A percentile compares a stretch with the other conserved stretches of the same genome.
Evolutionary conservation across 2,113 vertebrate genomes (phyloP).

Genomic region (Alethe diademata): DNA sequence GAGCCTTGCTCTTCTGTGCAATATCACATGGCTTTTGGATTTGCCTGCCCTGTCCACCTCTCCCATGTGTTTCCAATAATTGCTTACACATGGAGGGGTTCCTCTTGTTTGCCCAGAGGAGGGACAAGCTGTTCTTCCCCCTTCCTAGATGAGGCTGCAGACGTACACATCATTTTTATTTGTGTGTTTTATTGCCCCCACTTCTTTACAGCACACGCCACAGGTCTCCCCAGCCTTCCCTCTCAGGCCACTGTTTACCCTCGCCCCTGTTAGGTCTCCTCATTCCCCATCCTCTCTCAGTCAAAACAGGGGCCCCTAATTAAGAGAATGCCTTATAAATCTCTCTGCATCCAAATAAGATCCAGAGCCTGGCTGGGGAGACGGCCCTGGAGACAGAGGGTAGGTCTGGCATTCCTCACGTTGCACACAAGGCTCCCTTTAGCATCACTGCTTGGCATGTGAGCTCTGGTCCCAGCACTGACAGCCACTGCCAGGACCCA

Average conservation of each 20-base stretch:
- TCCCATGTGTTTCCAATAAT: slow-evolving; percentile 63
- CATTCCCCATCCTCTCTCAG: not conserved
- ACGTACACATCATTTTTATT: slow-evolving; percentile 49
- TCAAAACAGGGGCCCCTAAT: slow-evolving; percentile 33
- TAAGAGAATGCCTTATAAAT: slow-evolving; percentile 61
- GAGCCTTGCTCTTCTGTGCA: slow-evolving; percentile 9
- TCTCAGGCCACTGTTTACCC: not conserved
- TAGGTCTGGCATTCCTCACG: slow-evolving; percentile 48
- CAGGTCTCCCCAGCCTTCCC: not conserved
- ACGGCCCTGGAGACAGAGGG: slow-evolving; percentile 12
- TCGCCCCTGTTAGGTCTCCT: slow-evolving; percentile 11
- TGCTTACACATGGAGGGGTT: slow-evolving; percentile 32
- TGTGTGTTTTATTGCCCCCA: slow-evolving; percentile 37
- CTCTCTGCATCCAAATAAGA: slow-evolving; percentile 42
- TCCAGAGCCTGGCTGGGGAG: slow-evolving; percentile 32
- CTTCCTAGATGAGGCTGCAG: slow-evolving; percentile 6
- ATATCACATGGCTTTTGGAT: slow-evolving; percentile 32
- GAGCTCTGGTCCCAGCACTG: not conserved
- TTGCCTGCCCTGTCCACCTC: slow-evolving; percentile 49
- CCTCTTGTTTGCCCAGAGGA: slow-evolving; percentile 33
- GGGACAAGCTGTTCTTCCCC: slow-evolving; percentile 6
- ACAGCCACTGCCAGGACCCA: not conserved
- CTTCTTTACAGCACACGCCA: slow-evolving; percentile 11
- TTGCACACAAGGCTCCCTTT: not conserved
- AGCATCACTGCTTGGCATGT: not conserved